Evolutionary conservation across 2,113 vertebrate genomes (phyloP).

Genomic region (Pedionomus torquatus): DNA sequence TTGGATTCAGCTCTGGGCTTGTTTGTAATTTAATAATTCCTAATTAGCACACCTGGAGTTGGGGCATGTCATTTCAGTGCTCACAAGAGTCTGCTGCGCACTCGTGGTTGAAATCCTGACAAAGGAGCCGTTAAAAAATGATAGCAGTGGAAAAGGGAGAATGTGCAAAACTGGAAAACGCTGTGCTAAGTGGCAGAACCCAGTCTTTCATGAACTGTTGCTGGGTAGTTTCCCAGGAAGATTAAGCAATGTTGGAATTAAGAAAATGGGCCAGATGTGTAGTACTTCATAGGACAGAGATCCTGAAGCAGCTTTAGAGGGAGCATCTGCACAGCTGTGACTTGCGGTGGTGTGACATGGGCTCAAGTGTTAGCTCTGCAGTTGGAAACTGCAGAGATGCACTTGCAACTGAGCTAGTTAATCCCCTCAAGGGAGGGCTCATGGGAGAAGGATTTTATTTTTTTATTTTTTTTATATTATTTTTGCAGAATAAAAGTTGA

Average conservation of each 20-base stretch:
- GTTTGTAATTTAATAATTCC: neutral
- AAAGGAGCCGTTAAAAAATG: neutral
- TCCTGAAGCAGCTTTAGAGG: neutral
- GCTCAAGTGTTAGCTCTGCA: neutral
- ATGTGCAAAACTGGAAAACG: rapidly evolving
- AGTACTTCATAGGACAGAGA: neutral
- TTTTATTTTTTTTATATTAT: too few relatives aligned
- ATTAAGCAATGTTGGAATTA: neutral
- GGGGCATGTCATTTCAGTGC: neutral
- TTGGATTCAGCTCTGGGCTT: neutral
- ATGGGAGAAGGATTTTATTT: neutral
- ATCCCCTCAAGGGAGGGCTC: neutral
- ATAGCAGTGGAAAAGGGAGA: neutral
- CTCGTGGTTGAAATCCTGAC: neutral
- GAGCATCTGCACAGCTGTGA: neutral
- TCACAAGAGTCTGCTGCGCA: neutral
- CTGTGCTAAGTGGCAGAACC: neutral
- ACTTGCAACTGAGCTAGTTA: neutral
- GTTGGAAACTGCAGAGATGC: neutral
- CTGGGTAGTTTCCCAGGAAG: neutral
- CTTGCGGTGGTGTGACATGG: rapidly evolving
- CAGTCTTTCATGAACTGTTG: neutral
- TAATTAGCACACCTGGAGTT: neutral
- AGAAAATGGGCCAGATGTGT: neutral
- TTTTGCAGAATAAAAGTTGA: neutral